Evolutionary conservation across 2,797 vertebrate genomes (phyloP).

Genomic region (Helostoma temminkii): DNA sequence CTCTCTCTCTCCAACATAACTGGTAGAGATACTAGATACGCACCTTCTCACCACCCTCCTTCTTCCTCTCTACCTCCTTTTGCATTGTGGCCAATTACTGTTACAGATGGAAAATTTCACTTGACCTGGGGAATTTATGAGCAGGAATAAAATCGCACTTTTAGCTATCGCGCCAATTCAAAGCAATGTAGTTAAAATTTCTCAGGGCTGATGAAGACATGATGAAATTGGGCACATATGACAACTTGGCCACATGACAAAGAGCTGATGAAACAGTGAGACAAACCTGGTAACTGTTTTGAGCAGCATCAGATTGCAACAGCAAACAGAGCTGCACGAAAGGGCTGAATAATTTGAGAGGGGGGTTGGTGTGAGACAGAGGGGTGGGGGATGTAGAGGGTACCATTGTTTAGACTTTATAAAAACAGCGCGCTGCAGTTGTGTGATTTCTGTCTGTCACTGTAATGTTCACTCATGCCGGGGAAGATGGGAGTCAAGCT

Average conservation of each 20-base stretch:
- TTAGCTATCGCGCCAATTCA: conserved; percentile 63
- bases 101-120: conserved; percentile 76
- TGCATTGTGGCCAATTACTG: conserved; percentile 78
- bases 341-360: conserved; percentile 62
- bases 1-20: conserved; percentile 45
- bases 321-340: conserved; percentile 65
- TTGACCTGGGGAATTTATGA: conserved; percentile 74
- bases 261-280: conserved; percentile 82
- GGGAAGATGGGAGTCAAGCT: conserved; percentile 37
- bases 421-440: conserved; percentile 52
- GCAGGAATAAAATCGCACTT: conserved; percentile 55
- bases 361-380: conserved; percentile 4
- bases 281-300: conserved; percentile 80
- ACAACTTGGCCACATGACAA: conserved; percentile 82
- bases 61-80: conserved; percentile 47
- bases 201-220: conserved; percentile 80
- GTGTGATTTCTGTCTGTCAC: conserved; percentile 50
- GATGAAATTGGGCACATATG: conserved; percentile 82
- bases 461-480: conserved; percentile 43
- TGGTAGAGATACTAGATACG: conserved; percentile 68
- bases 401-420: conserved; percentile 66
- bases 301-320: conserved; percentile 68
- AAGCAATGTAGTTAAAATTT: conserved; percentile 70
- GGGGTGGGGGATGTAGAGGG: conserved; percentile 17
- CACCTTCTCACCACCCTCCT: conserved; percentile 49